Evolutionary conservation across 2,113 vertebrate species (phyloP), one percentile per base, ranked within the genome.

Genomic region (Saccopteryx bilineata): DNA sequence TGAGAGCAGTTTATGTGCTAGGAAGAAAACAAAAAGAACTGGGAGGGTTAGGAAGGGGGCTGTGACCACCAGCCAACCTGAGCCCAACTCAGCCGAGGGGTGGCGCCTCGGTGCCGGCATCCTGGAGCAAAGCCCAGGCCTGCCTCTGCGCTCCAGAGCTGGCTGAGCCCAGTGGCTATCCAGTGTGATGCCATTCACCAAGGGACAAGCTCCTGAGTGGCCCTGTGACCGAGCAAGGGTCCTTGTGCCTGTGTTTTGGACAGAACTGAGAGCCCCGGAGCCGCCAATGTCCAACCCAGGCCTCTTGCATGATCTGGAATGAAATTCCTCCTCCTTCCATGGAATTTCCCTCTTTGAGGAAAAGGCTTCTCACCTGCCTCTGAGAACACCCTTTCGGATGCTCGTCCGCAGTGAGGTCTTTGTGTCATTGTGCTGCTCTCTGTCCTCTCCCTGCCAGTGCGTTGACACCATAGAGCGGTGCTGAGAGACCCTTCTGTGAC

Each of bases 401-500:
- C n/a, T 58, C 0, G 13, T 39, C 65, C 33, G 72, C 23, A 2
- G 3, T 9, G 2, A 65, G 66, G 58, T 3, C 65, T 33, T 7
- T 3, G 4, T 4, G 1, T 65, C 0, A 0, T 65, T 7, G 1
- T 13, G 17, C 1, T 3, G 7, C 63, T 31, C 18, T 19, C 7
- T 10, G 74, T 18, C 75, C 1, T 31, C 48, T 31, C 19, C 9
- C 5, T 50, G 24, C 31, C 75, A 23, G 66, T 0, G 0, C 39
- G 0, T 0, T 0, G 76, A 48, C 7, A 3, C 28, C 0, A 0
- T 1, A 5, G 17, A 7, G 54, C 15, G 0, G 26, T 0, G 26
- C 15, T 10, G 6, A 5, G 7, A 14, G 5, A 1, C 0, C 81
- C 10, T 33, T 18, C 72, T 3, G 15, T 4, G 1, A 0, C 0